Base-by-base conservation (phyloP, 64 coral and sea anemone species). In the Stylophora pistillata region DNA sequence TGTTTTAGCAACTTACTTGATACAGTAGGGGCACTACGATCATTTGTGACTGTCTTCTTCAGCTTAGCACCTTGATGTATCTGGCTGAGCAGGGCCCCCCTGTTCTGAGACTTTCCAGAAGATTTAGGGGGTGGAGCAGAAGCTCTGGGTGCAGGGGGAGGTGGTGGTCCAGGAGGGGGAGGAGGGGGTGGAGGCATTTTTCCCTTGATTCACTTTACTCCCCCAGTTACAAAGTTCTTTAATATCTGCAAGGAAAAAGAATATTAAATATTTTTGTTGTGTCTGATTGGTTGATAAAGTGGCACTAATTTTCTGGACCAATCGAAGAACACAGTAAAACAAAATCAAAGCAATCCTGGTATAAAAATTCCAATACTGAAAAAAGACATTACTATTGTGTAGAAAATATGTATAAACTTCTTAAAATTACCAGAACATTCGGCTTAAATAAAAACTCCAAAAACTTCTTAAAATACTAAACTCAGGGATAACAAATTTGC, bases 41-140 rank as follows among this genome's bases (percentile, higher is more conserved):
- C 96, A 92, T 92, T 98, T 5, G 96, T 98, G 12, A 68, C 89
- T 59, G 86, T 23, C 33, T 98, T 98, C 73, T 98, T 98, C 30
- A 98, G 89, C 59, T n/a, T 94, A 13, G 96, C 86, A 77, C 96
- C 96, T 73, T 91, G 89, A 52, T 98, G 89, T 28, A 98, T 98
- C 78, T 94, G 86, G 91, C 60, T 86, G 25, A 98, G 72, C 58
- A 98, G 59, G 55, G 92, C 96, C 23, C 92, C 92, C 79, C 96
- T 91, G 0, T 89, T 87, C 25, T 47, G 53, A 10, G 92, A 64
- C 68, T 98, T 98, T 4, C 28, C 58, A 86, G 89, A 70, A 28
- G 90, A 91, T 37, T 91, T 91, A 21, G 71, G 58, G 28, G 95
- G 95, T 71, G 95, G 89, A 0, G 79, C 89, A 58, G 92, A 78